Evolutionary conservation across 2,113 vertebrate species (phyloP).

Genomic region (Leucoraja erinaceus): DNA sequence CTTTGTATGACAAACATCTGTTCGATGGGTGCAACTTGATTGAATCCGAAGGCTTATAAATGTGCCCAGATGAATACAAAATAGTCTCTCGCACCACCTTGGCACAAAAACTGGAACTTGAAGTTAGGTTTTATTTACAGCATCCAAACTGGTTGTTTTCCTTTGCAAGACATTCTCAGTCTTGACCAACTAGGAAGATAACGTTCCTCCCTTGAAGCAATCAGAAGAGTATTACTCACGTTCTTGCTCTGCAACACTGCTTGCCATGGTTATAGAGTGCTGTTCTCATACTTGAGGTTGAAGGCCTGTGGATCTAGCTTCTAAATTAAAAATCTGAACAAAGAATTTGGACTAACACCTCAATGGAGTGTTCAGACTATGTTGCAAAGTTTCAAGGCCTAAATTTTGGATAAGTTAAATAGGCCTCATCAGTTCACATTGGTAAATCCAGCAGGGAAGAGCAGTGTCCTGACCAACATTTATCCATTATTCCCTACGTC

Average conservation of each 20-base stretch:
- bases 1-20: too few species aligned
- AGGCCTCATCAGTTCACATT: too few species aligned
- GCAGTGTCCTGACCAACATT: background rate
- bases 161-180: background rate
- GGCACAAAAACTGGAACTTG: background rate
- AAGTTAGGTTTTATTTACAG: background rate
- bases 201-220: background rate
- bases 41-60: too few species aligned
- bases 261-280: background rate
- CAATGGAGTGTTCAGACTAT: background rate
- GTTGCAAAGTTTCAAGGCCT: background rate
- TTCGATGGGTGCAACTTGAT: too few species aligned
- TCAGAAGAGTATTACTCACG: background rate
- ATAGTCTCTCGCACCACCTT: background rate
- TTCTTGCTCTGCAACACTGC: background rate
- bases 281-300: background rate
- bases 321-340: background rate
- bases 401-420: background rate
- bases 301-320: background rate
- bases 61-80: background rate
- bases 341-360: background rate
- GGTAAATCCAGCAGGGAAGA: background rate
- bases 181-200: background rate
- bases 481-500: background rate
- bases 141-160: background rate